These are phyloP conservation scores for Choreutis nemorana DNA, from an alignment of 2,888 invertebrate genomes.

Conservation along the genomic window DNA sequence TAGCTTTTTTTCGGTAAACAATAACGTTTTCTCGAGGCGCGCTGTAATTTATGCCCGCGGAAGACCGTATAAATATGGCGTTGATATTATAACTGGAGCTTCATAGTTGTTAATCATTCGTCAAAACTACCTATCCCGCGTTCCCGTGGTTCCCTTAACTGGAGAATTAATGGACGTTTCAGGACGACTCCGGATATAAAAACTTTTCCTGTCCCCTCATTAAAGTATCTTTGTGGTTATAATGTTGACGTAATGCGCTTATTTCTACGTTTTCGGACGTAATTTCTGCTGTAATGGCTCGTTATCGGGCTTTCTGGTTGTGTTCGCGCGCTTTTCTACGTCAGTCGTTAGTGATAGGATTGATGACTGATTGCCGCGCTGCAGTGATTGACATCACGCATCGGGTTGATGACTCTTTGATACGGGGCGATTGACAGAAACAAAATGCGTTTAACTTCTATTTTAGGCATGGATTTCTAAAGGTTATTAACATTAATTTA, in stretches of 20 bases:
- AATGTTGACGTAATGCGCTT: constrained; percentile 13
- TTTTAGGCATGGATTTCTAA: background rate
- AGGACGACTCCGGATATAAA: no score
- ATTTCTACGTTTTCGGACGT: constrained; percentile 15
- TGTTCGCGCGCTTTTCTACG: constrained; percentile 29
- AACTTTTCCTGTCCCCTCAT: constrained; percentile 8
- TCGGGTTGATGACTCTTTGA: constrained; percentile 12
- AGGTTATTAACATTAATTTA: no score
- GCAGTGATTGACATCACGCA: no score
- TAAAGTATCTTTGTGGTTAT: constrained; percentile 12
- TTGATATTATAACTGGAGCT: no score
- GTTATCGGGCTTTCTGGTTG: constrained; percentile 14
- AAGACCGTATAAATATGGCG: no score
- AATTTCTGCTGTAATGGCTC: constrained; percentile 18
- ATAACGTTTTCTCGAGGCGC: no score
- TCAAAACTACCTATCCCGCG: no score
- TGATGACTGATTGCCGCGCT: constrained; percentile 9
- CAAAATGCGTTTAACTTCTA: background rate
- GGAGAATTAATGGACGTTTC: no score
- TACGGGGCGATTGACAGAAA: background rate
- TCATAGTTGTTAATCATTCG: no score
- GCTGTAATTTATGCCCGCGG: no score
- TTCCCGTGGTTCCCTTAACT: no score
- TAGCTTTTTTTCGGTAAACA: no score
- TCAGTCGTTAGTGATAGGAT: constrained; percentile 20